Conservation (phyloP, 2,797 vertebrate genomes). For the Leucoraja ocellata region DNA sequence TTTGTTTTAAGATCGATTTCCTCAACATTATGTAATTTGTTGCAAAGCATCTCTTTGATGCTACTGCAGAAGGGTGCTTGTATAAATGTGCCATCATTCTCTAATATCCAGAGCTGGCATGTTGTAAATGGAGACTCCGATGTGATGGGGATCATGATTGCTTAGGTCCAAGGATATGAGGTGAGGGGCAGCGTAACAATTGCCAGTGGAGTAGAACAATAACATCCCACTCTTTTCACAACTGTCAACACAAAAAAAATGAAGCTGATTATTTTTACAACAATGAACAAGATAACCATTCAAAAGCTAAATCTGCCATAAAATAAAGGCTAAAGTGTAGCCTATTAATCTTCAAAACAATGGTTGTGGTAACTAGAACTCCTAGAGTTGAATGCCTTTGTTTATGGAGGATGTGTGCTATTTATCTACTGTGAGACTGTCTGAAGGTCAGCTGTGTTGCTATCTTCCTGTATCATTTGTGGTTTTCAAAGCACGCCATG, state of each 20-base stretch:
- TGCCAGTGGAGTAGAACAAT: not conserved
- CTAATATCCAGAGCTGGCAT: not conserved
- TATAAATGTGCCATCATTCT: not conserved
- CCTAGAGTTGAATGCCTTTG: not conserved
- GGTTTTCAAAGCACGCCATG: conserved; percentile 47
- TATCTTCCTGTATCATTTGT: conserved; percentile 46
- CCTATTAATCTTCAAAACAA: not conserved
- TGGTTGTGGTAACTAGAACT: not conserved
- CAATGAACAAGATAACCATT: not conserved
- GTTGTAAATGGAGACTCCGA: not conserved
- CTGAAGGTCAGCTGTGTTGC: conserved; percentile 28
- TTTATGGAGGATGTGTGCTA: not conserved
- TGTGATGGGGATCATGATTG: not conserved
- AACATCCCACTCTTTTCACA: not conserved
- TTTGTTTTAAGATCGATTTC: too few relatives aligned
- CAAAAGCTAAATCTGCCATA: not conserved
- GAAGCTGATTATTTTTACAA: not conserved
- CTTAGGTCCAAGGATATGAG: not conserved
- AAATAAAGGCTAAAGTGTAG: not conserved
- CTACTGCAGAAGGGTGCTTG: too few relatives aligned
- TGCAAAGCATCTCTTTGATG: too few relatives aligned
- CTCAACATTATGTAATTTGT: too few relatives aligned
- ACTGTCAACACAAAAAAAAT: not conserved
- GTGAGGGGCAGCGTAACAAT: not conserved
- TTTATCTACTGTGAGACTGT: conserved; percentile 5